A percentile compares a stretch with the other conserved stretches of the same genome.
Conservation (phyloP, 1,140 invertebrate genomes). For the Eufriesea mexicana region DNA sequence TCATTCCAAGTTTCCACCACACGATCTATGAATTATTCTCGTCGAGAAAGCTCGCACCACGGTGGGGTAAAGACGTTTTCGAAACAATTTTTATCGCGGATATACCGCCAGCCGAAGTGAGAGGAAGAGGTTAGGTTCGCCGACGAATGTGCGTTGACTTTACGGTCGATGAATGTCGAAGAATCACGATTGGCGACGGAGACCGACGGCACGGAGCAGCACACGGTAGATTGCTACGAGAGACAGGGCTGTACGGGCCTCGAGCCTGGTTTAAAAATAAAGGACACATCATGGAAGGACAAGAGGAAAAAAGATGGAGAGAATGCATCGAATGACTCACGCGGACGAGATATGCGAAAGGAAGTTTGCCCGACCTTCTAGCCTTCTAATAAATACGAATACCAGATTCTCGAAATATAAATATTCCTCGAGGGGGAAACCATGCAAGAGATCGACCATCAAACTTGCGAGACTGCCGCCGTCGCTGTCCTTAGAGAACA, state of each 20-base stretch:
- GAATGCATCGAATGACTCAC: slow-evolving; percentile 48
- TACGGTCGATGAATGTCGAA: slow-evolving; percentile 27
- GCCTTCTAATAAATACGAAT: slow-evolving; percentile 40
- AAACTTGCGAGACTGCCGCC: background rate
- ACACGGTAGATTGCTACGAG: slow-evolving; percentile 18
- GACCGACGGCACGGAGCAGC: background rate
- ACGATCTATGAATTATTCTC: background rate
- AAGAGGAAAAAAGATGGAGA: slow-evolving; percentile 53
- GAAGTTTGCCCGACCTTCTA: slow-evolving; percentile 50
- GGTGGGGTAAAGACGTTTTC: background rate
- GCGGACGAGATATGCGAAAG: slow-evolving; percentile 38
- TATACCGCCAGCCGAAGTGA: background rate
- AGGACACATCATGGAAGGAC: slow-evolving; percentile 62
- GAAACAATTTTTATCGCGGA: slow-evolving; percentile 12
- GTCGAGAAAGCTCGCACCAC: background rate
- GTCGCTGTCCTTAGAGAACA: too few relatives aligned
- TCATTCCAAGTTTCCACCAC: background rate
- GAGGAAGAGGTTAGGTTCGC: background rate
- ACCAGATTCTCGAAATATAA: slow-evolving; percentile 47
- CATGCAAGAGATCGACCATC: background rate
- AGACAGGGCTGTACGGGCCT: slow-evolving; percentile 50
- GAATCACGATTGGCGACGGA: slow-evolving; percentile 23
- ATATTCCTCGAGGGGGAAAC: background rate
- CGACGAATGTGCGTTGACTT: slow-evolving; percentile 4
- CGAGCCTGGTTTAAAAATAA: slow-evolving; percentile 65